These are phyloP conservation scores for Dryadula phaetusa DNA, from an alignment of 2,888 invertebrate species.

Conservation along the genomic window DNA sequence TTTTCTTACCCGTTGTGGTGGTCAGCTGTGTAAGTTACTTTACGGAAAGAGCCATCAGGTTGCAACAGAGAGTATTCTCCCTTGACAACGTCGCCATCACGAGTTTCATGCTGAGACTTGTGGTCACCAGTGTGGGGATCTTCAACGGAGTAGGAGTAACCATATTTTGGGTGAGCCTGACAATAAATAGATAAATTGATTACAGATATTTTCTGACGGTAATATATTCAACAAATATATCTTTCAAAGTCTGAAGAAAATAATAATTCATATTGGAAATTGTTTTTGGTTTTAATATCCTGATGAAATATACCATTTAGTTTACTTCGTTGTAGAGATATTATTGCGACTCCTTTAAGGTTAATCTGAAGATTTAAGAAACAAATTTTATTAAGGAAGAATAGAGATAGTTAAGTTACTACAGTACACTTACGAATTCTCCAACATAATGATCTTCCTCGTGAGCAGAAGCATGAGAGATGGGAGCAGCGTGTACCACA, in stretches of 20 bases:
- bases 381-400: no score
- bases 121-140: conserved; percentile 86
- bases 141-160: conserved; percentile 84
- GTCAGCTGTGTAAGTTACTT: conserved; percentile 84
- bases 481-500: conserved; percentile 49
- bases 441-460: conserved; percentile 75
- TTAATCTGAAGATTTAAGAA: no score
- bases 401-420: no score
- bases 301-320: no score
- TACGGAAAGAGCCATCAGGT: conserved; percentile 84
- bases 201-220: background rate
- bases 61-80: conserved; percentile 84
- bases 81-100: conserved; percentile 84
- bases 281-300: no score
- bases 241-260: no score
- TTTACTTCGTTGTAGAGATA: no score
- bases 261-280: no score
- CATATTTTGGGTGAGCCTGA: conserved; percentile 80
- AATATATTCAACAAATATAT: no score
- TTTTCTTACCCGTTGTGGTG: conserved; percentile 78
- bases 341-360: no score
- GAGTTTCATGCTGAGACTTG: conserved; percentile 83
- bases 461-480: conserved; percentile 47
- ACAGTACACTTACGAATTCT: conserved; percentile 70
- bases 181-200: background rate